A percentile compares a stretch with the other conserved stretches of the same genome.
phyloP scores from a whole-genome alignment of 2,113 vertebrate species.

The Larimichthys crocea region DNA sequence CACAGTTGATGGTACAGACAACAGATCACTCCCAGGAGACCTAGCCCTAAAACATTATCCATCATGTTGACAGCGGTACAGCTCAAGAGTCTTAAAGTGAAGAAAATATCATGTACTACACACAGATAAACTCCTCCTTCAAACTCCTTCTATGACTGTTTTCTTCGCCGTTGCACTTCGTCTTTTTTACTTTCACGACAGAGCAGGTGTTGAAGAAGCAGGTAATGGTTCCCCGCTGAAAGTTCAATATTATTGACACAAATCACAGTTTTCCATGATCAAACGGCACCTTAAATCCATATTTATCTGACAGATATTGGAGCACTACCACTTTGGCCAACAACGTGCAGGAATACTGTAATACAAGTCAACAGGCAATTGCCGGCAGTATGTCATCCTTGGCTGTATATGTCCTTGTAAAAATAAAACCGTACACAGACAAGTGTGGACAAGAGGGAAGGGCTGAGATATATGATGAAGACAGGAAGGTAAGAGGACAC shows the following conservation, averaged over 20 bases:
- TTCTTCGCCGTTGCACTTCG: conserved; percentile 27
- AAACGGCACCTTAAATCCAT: conserved; percentile 60
- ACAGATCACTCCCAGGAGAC: conserved; percentile 77
- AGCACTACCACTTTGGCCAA: conserved; percentile 51
- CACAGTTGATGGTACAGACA: conserved; percentile 72
- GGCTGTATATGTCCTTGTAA: conserved; percentile 77
- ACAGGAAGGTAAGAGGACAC: conserved; percentile 28
- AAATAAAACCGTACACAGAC: conserved; percentile 65
- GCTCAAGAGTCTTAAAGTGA: conserved; percentile 75
- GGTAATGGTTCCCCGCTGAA: conserved; percentile 10
- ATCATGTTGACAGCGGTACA: conserved; percentile 73
- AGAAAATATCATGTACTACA: conserved; percentile 74
- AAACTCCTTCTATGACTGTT: conserved; percentile 27
- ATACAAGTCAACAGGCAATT: conserved; percentile 48
- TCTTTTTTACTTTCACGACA: conserved; percentile 53
- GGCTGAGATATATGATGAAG: conserved; percentile 49
- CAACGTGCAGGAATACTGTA: conserved; percentile 53
- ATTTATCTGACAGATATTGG: conserved; percentile 51
- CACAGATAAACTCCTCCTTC: conserved; percentile 69
- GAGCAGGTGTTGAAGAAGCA: conserved; percentile 26
- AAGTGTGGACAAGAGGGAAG: conserved; percentile 54
- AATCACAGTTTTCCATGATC: conserved; percentile 43
- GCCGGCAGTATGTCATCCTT: conserved; percentile 61
- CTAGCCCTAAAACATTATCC: conserved; percentile 75
- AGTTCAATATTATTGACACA: conserved; percentile 29